phyloP scores from a whole-genome alignment of 2,113 vertebrate species.

The Malurus alboscapulatus region DNA sequence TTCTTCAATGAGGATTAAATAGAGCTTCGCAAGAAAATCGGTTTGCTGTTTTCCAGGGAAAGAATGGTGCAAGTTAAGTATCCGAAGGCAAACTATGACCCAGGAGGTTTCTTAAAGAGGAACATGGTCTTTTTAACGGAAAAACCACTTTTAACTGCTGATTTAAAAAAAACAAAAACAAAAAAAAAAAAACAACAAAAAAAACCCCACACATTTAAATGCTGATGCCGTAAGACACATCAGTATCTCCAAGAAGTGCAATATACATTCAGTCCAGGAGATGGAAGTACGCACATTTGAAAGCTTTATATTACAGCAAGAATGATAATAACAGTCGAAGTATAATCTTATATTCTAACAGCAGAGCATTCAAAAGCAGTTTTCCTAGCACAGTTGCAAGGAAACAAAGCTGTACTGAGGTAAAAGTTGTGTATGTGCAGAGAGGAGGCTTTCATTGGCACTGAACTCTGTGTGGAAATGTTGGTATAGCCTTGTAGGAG shows the following conservation, averaged over 20 bases:
- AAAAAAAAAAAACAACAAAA: neutral
- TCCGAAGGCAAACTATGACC: neutral
- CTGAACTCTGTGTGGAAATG: neutral
- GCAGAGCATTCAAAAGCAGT: neutral
- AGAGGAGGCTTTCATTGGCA: neutral
- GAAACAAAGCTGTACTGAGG: neutral
- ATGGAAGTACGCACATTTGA: neutral
- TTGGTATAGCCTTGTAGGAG: neutral
- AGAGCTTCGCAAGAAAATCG: neutral
- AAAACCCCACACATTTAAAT: neutral
- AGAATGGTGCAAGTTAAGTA: neutral
- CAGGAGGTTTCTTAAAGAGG: neutral
- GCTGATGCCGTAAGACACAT: neutral
- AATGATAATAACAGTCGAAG: neutral
- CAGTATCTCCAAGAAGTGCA: neutral
- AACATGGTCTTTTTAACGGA: neutral
- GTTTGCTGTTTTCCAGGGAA: neutral
- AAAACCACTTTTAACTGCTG: neutral
- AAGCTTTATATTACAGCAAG: neutral
- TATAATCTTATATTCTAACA: neutral
- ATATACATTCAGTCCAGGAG: neutral
- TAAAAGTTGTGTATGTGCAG: neutral
- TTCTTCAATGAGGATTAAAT: accelerated
- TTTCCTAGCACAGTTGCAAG: neutral
- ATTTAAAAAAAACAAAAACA: too few species aligned